Percentiles rank a stretch among this genome's conserved stretches.
These are phyloP conservation scores for Drosophila ustulata DNA, from an alignment of 2,888 invertebrate species.

Conservation along the genomic window DNA sequence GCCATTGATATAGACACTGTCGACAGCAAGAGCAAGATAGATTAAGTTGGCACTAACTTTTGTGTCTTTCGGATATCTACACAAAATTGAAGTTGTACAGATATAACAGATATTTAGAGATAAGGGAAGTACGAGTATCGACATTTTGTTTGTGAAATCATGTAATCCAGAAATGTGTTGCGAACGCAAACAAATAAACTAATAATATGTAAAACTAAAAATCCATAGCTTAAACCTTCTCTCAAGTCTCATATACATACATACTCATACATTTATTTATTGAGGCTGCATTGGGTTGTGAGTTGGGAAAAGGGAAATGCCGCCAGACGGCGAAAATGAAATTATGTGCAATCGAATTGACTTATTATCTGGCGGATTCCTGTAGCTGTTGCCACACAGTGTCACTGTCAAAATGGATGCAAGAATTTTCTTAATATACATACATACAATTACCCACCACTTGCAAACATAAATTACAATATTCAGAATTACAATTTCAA, in stretches of 20 bases:
- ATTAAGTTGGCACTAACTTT: neutral
- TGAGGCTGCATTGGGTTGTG: neutral
- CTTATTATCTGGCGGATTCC: conserved; percentile 26
- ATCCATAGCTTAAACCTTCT: neutral
- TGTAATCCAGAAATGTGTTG: conserved; percentile 43
- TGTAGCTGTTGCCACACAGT: neutral
- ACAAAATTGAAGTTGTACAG: neutral
- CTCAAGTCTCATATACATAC: no score
- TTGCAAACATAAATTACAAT: no score
- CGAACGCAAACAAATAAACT: conserved; percentile 61
- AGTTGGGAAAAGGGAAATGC: conserved; percentile 30
- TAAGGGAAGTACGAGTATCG: neutral
- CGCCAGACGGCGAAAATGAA: conserved; percentile 57
- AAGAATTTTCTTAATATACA: no score
- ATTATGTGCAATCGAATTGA: conserved; percentile 48
- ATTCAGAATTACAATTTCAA: no score
- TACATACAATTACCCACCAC: no score
- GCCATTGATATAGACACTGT: neutral
- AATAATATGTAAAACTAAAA: neutral
- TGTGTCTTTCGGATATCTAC: neutral
- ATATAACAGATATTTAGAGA: no score
- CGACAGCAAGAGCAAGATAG: neutral
- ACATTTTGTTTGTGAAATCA: no score
- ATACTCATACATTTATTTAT: conserved; percentile 3
- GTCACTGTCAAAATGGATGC: no score